Base-by-base conservation (phyloP, 2,888 invertebrate genomes). In the Melolontha melolontha region DNA sequence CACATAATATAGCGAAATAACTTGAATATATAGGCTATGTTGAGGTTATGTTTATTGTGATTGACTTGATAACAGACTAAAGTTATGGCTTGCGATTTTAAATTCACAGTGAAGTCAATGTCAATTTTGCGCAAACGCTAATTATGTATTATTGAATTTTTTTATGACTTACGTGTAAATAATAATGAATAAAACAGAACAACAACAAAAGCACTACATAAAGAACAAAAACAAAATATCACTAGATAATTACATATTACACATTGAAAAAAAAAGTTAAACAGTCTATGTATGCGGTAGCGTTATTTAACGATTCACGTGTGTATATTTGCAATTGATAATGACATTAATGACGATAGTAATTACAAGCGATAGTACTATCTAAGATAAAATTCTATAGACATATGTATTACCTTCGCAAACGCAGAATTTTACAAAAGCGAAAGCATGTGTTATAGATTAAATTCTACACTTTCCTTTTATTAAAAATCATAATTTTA, bases 361-460 rank as follows among this genome's bases (percentile, higher is more conserved):
- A 57, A 57, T 57, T 42, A 16, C 11, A 17, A 27, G 22, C n/a
- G 41, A 57, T 42, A 22, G 41, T 57, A n/a, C 27, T 57, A 57
- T 57, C 57, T 57, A 7, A 42, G 57, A 42, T 57, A 57, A 57
- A 17, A 41, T 29, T 12, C n/a, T 50, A 8, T 50, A 50, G 22
- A 22, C 22, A 22, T 22, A 22, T 22, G 22, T 22, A 10, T 14
- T 44, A 44, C 6, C 5, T 10, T 7, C 1, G 14, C n/a, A 44
- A n/a, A 44, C 10, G 10, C 52, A 17, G 14, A 34, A 52, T 12
- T 17, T 52, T 14, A 17, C 52, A 52, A 52, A 14, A 52, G 12
- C 16, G 47, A 47, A n/a, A n/a, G 47, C 8, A 12, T 14, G 14
- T 2, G 2, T 12, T 12, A 2, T 2, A 14, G 47, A 17, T 16